Evolutionary conservation across 2,797 vertebrate species (phyloP), one percentile per base, ranked within the genome.

Genomic region (Orientallactaga sibirica): DNA sequence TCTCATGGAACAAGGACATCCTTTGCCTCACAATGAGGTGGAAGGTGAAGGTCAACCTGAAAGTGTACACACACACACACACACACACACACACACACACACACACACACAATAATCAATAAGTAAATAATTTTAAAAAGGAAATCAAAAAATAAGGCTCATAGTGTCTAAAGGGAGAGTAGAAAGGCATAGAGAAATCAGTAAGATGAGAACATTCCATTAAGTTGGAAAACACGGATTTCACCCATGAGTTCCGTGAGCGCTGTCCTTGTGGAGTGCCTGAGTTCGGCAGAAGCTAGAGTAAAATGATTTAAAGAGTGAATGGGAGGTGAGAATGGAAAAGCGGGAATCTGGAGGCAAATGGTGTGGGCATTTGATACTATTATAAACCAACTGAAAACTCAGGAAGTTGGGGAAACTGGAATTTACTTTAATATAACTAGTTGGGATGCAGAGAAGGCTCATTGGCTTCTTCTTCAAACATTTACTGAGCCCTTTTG

Each of bases 381-480:
- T 11, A 64, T 75, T 82, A 70, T 71, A 81, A 43, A 62, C 8
- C 33, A 91, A 77, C 15, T 41, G 24, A 92, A 92, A 88, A 29
- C 55, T 1, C 33, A 88, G 67, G 16, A 29, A 48, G 82, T 76
- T 90, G 71, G 80, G 85, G 86, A 93, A 76, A 82, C 20, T 52
- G 18, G 33, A 33, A 55, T 73, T 52, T 74, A 37, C 37, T 82
- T 90, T 84, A 87, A 58, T 61, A 33, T 73, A 87, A 83, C 64
- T 82, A 86, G 24, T 94, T 77, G 71, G 27, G n/a, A 73, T 82
- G 15, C 33, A 66, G 84, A 88, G 79, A 88, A 77, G 86, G 73
- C 73, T 79, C 3, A 24, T 58, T 90, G 29, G 86, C 7, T 15
- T 90, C 55, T 19, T 77, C 64, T 41, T 43, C 15, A 74, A 3